phyloP scores from a whole-genome alignment of 2,888 invertebrate genomes.

The Trachelus troglodyta region DNA sequence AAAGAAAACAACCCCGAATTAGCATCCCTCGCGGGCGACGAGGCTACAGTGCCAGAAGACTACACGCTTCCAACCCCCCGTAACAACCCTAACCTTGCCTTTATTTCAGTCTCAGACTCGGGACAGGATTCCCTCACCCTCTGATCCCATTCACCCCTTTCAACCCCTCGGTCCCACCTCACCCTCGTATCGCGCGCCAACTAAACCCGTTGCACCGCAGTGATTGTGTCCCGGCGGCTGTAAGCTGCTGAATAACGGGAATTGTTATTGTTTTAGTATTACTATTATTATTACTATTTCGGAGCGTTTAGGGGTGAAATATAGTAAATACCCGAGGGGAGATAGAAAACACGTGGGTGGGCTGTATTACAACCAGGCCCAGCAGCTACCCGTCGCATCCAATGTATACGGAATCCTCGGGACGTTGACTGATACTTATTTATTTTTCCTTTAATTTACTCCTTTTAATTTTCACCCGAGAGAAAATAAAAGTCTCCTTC shows the following conservation, averaged over 20 bases:
- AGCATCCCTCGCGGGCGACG: constrained; percentile 18
- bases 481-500: too few relatives aligned
- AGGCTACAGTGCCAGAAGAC: neutral
- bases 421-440: too few relatives aligned
- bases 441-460: too few relatives aligned
- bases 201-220: constrained; percentile 7
- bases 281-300: constrained; percentile 20
- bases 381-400: too few relatives aligned
- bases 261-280: constrained; percentile 25
- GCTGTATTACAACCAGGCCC: too few relatives aligned
- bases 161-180: too few relatives aligned
- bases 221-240: constrained; percentile 22
- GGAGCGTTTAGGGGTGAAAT: neutral
- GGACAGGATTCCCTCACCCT: neutral
- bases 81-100: constrained; percentile 18
- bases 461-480: too few relatives aligned
- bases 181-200: neutral
- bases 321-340: neutral
- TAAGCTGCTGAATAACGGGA: constrained; percentile 23
- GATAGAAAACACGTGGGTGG: too few relatives aligned
- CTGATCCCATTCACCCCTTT: neutral
- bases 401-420: too few relatives aligned
- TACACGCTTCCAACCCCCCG: neutral
- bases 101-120: constrained; percentile 9
- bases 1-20: constrained; percentile 23